These are phyloP conservation scores for Telmatherina bonti DNA, from an alignment of 2,797 vertebrate genomes.

Conservation along the genomic window DNA sequence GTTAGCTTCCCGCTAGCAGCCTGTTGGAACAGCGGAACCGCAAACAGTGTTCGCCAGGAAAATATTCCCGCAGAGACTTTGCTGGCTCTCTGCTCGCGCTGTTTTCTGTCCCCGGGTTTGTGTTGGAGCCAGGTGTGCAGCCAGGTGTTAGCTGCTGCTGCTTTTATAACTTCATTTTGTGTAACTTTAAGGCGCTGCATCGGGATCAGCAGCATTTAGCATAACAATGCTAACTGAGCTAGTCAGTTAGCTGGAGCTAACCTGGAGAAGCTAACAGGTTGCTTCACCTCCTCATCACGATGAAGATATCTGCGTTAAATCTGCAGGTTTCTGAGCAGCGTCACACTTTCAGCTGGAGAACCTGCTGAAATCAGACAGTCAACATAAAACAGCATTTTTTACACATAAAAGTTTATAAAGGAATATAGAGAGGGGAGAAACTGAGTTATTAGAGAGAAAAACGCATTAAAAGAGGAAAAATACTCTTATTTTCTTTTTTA, in stretches of 20 bases:
- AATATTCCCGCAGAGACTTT: not conserved
- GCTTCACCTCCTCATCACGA: not conserved
- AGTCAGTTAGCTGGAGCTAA: not conserved
- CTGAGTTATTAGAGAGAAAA: too few species aligned
- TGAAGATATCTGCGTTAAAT: not conserved
- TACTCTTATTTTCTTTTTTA: too few species aligned
- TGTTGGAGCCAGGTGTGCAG: not conserved
- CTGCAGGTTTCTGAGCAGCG: not conserved
- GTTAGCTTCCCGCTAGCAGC: too few species aligned
- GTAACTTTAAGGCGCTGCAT: slow-evolving; percentile 16
- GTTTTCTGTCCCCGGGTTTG: too few species aligned
- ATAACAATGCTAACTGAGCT: slow-evolving; percentile 45
- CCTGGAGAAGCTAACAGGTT: slow-evolving; percentile 12
- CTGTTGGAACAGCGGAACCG: slow-evolving; percentile 9
- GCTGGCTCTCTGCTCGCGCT: too few species aligned
- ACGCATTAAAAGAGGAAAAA: too few species aligned
- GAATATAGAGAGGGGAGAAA: too few species aligned
- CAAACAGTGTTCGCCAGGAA: slow-evolving; percentile 29
- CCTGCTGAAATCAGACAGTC: too few species aligned
- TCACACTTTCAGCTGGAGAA: too few species aligned
- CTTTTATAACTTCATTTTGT: not conserved
- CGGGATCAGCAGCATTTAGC: slow-evolving; percentile 38
- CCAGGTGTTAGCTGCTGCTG: too few species aligned
- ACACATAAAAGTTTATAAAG: too few species aligned
- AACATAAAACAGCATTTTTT: too few species aligned